Percentiles rank a stretch among this genome's conserved stretches.
phyloP scores from a whole-genome alignment of 2,113 vertebrate species.

The Alosa alosa region DNA sequence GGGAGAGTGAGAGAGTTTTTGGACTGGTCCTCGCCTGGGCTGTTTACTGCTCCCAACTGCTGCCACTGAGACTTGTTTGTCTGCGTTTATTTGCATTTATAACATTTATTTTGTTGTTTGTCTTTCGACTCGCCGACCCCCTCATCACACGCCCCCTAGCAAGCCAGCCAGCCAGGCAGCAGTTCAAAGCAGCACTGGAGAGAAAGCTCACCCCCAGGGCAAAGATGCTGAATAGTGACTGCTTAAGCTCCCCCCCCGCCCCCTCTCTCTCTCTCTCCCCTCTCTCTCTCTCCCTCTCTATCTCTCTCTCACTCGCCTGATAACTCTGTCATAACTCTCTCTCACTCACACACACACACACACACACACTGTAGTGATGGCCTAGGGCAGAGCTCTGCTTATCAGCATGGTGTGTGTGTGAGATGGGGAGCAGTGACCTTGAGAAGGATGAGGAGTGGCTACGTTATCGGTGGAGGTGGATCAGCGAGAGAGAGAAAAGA shows the following conservation, averaged over 20 bases:
- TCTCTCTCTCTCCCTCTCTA: background rate
- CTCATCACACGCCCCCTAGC: background rate
- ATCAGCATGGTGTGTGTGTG: background rate
- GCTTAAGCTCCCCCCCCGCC: conserved; percentile 10
- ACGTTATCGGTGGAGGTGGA: background rate
- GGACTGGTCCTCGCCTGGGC: background rate
- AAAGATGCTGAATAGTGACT: background rate
- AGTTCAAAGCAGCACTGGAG: background rate
- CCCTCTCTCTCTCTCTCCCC: background rate
- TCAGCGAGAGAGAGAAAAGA: too few species aligned
- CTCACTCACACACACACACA: background rate
- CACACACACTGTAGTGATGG: background rate
- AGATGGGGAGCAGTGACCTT: background rate
- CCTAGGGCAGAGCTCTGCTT: background rate
- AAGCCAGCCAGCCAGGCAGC: background rate
- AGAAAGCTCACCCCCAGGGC: background rate
- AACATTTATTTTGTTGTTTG: background rate
- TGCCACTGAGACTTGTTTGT: background rate
- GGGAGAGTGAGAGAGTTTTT: background rate
- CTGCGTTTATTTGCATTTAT: background rate
- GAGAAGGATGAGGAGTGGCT: background rate
- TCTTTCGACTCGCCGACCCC: too few species aligned
- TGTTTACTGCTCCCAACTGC: background rate
- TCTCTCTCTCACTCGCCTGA: background rate
- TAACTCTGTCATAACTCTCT: background rate